These are phyloP conservation scores for Cebus imitator DNA, from an alignment of 2,113 vertebrate genomes.

Conservation along the genomic window DNA sequence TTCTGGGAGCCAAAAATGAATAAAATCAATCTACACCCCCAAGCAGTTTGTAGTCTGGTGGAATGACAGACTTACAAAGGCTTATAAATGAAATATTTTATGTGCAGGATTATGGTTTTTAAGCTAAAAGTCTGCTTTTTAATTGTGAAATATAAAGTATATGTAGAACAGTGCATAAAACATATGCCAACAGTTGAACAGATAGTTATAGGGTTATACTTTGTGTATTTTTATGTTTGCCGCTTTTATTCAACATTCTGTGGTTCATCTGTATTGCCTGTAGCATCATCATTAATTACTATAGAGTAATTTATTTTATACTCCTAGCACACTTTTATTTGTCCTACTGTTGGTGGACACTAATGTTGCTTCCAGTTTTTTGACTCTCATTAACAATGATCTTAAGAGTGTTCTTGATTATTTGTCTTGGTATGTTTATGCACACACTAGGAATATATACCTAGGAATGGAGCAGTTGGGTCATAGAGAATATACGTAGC, in stretches of 20 bases:
- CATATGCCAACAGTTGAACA: not conserved
- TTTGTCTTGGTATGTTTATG: not conserved
- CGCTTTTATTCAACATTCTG: conserved; percentile 4
- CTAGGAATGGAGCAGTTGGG: not conserved
- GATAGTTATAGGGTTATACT: not conserved
- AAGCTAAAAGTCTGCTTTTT: conserved; percentile 9
- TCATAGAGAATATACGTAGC: not conserved
- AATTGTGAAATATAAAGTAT: conserved; percentile 20
- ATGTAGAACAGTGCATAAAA: not conserved
- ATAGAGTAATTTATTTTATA: not conserved
- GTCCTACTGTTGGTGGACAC: not conserved
- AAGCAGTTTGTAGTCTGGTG: conserved; percentile 22
- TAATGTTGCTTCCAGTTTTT: not conserved
- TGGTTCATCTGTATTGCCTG: conserved; percentile 7
- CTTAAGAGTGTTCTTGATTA: not conserved
- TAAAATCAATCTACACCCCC: conserved; percentile 39
- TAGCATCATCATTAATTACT: not conserved
- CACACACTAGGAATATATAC: not conserved
- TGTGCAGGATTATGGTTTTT: conserved; percentile 4
- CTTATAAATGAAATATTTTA: not conserved
- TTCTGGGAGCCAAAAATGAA: conserved; percentile 6
- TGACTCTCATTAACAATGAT: not conserved
- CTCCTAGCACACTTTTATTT: not conserved
- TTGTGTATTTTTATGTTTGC: conserved; percentile 26
- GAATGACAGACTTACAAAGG: conserved; percentile 9